Percentiles rank a stretch among this genome's conserved stretches.
These are phyloP conservation scores for Ormyrus thymus DNA, from an alignment of 2,888 invertebrate genomes.

Conservation along the genomic window DNA sequence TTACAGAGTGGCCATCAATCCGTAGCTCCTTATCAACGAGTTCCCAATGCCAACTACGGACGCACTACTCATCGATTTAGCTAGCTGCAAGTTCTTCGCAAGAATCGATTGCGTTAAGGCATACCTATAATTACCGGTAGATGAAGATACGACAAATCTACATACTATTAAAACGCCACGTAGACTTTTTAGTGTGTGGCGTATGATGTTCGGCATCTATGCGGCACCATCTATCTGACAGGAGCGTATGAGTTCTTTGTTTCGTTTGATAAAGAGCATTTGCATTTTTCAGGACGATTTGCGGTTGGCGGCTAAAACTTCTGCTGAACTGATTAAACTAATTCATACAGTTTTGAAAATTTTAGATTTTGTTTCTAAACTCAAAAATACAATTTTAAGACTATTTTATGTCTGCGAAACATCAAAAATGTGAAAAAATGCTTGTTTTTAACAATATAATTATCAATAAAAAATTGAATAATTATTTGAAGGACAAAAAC, in stretches of 20 bases:
- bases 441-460: no score
- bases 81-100: slow-evolving; percentile 60
- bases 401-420: no score
- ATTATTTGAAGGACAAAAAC: no score
- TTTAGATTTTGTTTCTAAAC: not conserved
- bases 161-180: no score
- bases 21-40: slow-evolving; percentile 58
- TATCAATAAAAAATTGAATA: no score
- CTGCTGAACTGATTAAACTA: not conserved
- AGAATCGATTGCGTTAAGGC: slow-evolving; percentile 63
- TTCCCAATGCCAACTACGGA: slow-evolving; percentile 61
- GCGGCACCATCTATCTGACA: slow-evolving; percentile 21
- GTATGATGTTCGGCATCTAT: no score
- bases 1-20: slow-evolving; percentile 62
- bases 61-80: slow-evolving; percentile 60
- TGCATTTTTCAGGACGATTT: slow-evolving; percentile 6
- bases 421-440: no score
- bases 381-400: no score
- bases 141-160: not conserved
- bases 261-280: not conserved
- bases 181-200: no score
- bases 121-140: slow-evolving; percentile 52
- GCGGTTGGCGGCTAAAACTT: not conserved
- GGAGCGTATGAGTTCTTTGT: slow-evolving; percentile 2
- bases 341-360: not conserved